phyloP scores from a whole-genome alignment of 2,888 invertebrate species.

The Terebella lapidaria region DNA sequence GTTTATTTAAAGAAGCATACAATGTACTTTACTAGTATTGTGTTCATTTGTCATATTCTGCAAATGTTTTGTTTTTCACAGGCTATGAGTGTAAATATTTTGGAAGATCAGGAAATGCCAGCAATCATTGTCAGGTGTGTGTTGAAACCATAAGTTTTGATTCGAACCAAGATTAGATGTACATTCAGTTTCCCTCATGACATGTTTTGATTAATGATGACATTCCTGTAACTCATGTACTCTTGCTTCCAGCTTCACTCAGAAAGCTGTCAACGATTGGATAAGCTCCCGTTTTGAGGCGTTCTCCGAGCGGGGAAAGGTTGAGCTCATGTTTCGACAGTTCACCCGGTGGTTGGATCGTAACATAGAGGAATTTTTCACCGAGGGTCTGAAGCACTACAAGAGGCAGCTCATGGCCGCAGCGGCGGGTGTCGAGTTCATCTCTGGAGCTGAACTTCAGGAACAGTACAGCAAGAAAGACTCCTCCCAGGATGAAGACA shows the following conservation, averaged over 20 bases:
- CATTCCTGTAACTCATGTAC: no score
- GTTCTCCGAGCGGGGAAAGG: slow-evolving; percentile 30
- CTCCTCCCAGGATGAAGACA: slow-evolving; percentile 15
- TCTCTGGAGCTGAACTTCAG: slow-evolving; percentile 34
- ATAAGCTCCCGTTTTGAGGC: slow-evolving; percentile 28
- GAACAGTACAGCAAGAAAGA: slow-evolving; percentile 11
- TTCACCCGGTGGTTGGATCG: slow-evolving; percentile 52
- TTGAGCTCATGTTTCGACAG: slow-evolving; percentile 46
- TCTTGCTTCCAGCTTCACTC: slow-evolving; percentile 25
- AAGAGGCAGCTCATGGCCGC: slow-evolving; percentile 42
- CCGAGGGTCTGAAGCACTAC: slow-evolving; percentile 43
- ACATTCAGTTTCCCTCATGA: no score
- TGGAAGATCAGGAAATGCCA: slow-evolving; percentile 37
- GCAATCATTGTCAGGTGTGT: slow-evolving; percentile 39
- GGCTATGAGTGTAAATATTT: slow-evolving; percentile 31
- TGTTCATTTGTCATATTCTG: not conserved
- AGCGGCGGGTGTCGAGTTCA: slow-evolving; percentile 48
- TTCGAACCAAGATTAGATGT: no score
- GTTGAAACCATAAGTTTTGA: no score
- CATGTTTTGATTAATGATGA: no score
- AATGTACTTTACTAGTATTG: not conserved
- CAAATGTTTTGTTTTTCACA: slow-evolving; percentile 16
- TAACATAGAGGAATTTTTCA: slow-evolving; percentile 48
- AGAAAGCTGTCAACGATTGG: slow-evolving; percentile 28
- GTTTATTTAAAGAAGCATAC: not conserved